Base-by-base conservation (phyloP, 2,797 vertebrate genomes). In the Gymnopithys bicolor region DNA sequence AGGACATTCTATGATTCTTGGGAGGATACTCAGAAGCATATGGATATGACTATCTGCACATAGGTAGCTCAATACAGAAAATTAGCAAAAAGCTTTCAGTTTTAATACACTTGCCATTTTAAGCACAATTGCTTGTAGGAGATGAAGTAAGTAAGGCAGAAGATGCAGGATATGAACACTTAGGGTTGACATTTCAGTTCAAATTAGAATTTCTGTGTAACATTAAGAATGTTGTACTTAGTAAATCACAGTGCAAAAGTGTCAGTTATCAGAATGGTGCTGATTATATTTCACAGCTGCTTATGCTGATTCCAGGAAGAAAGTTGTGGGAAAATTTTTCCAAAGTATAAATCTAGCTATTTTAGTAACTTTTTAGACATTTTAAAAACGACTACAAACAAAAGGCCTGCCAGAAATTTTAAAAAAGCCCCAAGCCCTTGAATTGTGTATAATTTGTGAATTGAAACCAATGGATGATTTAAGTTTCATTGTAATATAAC, bases 201-300 rank as follows among this genome's bases (percentile, higher is more conserved):
- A 87, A 62, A 94, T 94, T 56, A 87, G 60, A 82, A 91, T 51
- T 84, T 93, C 56, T 83, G 23, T n/a, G 46, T 55, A 68, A 87
- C 46, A 75, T 28, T 78, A 33, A 92, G 87, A 33, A 46, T 85
- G 64, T 60, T 53, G 37, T 43, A 56, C 84, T 94, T 80, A 51
- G 71, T 60, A 86, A 92, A 94, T 96, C 87, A 94, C 92, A 70
- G 83, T 67, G 86, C 69, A 93, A 74, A 96, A 90, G 74, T 92
- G 69, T 89, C 58, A 82, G 67, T 60, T 92, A 87, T 94, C 88
- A 94, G 94, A 95, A 95, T 91, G 87, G 87, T 94, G 68, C 83
- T 96, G 71, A 86, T 94, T 97, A 55, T 84, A 67, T 96, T 97
- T 96, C 90, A 93, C 91, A 94, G 91, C 91, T 86, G 88, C 81